phyloP scores from a whole-genome alignment of 2,888 invertebrate species.

The Stenodera caucasica region DNA sequence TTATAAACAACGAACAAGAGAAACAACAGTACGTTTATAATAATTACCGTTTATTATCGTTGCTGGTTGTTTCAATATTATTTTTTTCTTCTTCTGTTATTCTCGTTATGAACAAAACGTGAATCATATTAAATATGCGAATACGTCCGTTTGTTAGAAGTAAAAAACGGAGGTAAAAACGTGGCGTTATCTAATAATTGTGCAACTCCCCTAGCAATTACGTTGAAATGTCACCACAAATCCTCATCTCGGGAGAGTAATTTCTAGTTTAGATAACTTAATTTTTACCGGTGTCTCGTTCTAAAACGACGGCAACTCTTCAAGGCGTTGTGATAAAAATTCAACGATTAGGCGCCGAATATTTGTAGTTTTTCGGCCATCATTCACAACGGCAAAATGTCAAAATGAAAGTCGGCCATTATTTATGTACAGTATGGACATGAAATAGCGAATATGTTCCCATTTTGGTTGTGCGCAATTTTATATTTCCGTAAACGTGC shows the following conservation, averaged over 20 bases:
- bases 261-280: conserved; percentile 29
- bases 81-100: too few species aligned
- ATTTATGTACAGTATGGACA: conserved; percentile 19
- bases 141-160: too few species aligned
- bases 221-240: conserved; percentile 28
- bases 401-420: conserved; percentile 29
- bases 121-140: too few species aligned
- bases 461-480: conserved; percentile 32
- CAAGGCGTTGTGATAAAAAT: too few species aligned
- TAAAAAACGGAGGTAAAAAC: background rate
- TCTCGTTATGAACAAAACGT: too few species aligned
- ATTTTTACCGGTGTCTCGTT: conserved; percentile 18
- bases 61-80: too few species aligned
- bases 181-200: conserved; percentile 26
- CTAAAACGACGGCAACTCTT: background rate
- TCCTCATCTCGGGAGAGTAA: conserved; percentile 25
- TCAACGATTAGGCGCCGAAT: too few species aligned
- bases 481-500: conserved; percentile 32
- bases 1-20: too few species aligned
- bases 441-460: conserved; percentile 32
- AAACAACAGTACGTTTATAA: too few species aligned
- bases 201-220: conserved; percentile 23
- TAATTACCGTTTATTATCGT: too few species aligned
- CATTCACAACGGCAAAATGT: conserved; percentile 29
- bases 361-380: conserved; percentile 11